Base-by-base conservation (phyloP, 2,888 invertebrate species). In the Nesidiocoris tenuis region DNA sequence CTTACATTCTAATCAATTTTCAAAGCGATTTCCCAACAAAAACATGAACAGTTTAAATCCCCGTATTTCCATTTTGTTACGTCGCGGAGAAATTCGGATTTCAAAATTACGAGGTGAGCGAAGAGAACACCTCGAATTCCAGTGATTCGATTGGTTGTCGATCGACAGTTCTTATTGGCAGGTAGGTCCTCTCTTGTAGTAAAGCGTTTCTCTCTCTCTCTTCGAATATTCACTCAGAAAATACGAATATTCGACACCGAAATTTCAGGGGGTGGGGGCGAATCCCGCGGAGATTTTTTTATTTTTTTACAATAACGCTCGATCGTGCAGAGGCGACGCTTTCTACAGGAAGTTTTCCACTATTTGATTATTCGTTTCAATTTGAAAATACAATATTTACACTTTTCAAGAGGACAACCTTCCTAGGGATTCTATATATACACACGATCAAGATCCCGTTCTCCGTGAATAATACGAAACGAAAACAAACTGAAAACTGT, bases 301-400 rank as follows among this genome's bases (percentile, higher is more conserved):
- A 12, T 7, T 39, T 39, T 39, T 39, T 39, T 39, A 39, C 39
- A 39, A 39, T 39, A 39, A 12, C 12, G 12, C 39, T 39, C 39
- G 39, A n/a, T 39, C 39, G 3, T 39, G 39, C 39, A 12, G 39
- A 39, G 3, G 39, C 39, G 12, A 39, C 5, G 39, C 39, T 3
- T 39, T 12, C 39, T 39, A 39, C 12, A n/a, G 39, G 39, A 39
- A 39, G 39, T 7, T 39, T 7, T 39, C 12, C 5, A 39, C 39
- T 39, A 39, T 39, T 39, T 39, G 5, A 39, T 12, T 39, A 7
- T 39, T 39, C n/a, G n/a, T n/a, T n/a, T n/a, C n/a, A n/a, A n/a
- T n/a, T n/a, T n/a, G 65, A 9, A 39, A 65, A 39, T 65, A 65
- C 65, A 18, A 63, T 65, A 65, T 65, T 65, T 65, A 65, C 65